Evolutionary conservation across 2,888 invertebrate genomes (phyloP), one percentile per base, ranked within the genome.

Genomic region (Fragum whitleyi): DNA sequence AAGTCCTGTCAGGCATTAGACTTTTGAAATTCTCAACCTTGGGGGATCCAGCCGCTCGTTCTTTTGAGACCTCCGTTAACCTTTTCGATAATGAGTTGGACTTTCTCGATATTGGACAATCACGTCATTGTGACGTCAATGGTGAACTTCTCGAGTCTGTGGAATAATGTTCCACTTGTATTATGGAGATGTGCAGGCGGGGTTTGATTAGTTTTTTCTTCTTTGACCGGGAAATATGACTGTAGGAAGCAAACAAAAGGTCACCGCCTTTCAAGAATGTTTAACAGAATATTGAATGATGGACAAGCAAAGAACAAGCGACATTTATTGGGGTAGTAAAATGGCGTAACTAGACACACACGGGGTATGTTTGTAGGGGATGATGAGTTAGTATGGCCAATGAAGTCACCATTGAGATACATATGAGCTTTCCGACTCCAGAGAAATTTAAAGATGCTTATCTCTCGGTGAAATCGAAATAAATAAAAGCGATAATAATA

Each of bases 51-150:
- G 32, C 32, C 36, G 29, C 36, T 32, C 29, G 16, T 19, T 29
- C 61, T 29, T 61, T 19, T 32, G 29, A 61, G 61, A n/a, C 61
- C 32, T n/a, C 3, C 16, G 29, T 61, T 32, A 61, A 61, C 61
- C 29, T 61, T 47, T 61, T 32, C 61, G 28, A 29, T 61, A 61
- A 61, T 61, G 61, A 61, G 29, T 61, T 61, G 61, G 32, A 61
- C 61, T 29, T 65, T 68, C 75, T 75, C 59, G 75, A 72, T 72
- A 75, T 73, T 42, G 75, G 61, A 70, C 67, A 69, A 73, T 79
- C 79, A 83, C 83, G 79, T 83, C 79, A 79, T 53, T 47, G 61
- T 77, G 79, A 83, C 83, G 83, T 83, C 79, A 79, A 68, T 79
- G 67, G 59, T 79, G 83, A 79, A 83, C 81, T 78, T 81, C 5